Base-by-base conservation (phyloP, 2,888 invertebrate species). In the Spilarctia lutea region DNA sequence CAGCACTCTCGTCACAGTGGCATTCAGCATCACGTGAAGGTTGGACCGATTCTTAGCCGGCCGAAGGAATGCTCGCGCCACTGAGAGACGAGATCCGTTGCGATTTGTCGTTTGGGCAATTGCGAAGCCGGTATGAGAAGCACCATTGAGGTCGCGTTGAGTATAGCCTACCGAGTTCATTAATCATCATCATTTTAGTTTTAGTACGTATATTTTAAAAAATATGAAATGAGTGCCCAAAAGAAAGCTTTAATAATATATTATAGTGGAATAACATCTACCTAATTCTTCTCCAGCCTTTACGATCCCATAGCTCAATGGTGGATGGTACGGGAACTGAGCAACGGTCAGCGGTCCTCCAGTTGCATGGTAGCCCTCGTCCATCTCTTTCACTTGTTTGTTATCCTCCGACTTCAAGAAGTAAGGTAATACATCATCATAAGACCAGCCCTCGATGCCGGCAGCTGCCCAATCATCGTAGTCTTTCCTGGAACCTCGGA, bases 401-500 rank as follows among this genome's bases (percentile, higher is more conserved):
- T 98, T 98, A 92, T 98, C 97, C 87, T 98, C 98, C 1, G 98
- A 98, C 91, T 98, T 98, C 79, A 98, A 96, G 94, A 99, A 99
- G 94, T 98, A 99, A 0, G 99, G 99, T 78, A 99, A 96, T 7
- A 99, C 98, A 65, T 99, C 98, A 68, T 98, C 97, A 93, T 98
- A 99, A 45, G 97, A 96, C 99, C 99, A 99, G 71, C 98, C 99
- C 20, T 97, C 96, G 91, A 98, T 98, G 16, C 99, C 99, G 77
- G 97, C 96, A 0, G 96, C 97, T 0, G 98, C 98, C 99, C 99
- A 99, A 78, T 97, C 96, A 89, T 99, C 98, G 93, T 97, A 99
- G 93, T 99, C 99, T 78, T 97, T 97, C 39, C 97, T 97, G 75
- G 98, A 97, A 1, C 99, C 99, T 42, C 99, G 96, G 82, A 99